These are phyloP conservation scores for Castor canadensis DNA, from an alignment of 2,113 vertebrate species.

Conservation along the genomic window DNA sequence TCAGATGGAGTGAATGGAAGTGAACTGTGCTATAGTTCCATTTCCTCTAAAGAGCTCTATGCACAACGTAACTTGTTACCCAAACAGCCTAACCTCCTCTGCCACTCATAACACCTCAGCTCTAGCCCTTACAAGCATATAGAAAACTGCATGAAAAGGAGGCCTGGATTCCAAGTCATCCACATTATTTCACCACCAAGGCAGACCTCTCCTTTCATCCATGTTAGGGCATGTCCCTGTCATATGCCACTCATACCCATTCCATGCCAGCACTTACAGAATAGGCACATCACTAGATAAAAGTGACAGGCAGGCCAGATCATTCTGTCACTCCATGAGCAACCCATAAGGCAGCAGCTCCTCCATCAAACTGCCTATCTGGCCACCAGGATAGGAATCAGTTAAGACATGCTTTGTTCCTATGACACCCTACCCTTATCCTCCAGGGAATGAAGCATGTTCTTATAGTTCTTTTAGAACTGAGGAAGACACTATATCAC, in stretches of 20 bases:
- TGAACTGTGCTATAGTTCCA: not conserved
- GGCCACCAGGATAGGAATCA: not conserved
- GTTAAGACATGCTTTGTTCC: not conserved
- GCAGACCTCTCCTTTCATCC: not conserved
- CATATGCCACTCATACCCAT: not conserved
- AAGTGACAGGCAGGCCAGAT: not conserved
- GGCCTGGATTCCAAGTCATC: not conserved
- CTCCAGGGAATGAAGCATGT: not conserved
- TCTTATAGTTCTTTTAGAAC: not conserved
- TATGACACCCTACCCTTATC: not conserved
- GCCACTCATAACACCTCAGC: not conserved
- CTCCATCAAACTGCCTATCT: not conserved
- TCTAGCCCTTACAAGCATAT: slow-evolving; percentile 8
- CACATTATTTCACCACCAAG: not conserved
- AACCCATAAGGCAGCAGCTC: not conserved
- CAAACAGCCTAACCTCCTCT: not conserved
- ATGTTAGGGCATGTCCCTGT: not conserved
- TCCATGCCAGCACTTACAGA: not conserved
- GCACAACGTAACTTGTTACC: not conserved
- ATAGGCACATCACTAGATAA: not conserved
- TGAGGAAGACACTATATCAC: not conserved
- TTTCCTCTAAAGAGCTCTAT: not conserved
- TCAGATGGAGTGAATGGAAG: not conserved
- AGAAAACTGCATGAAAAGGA: not conserved
- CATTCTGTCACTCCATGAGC: not conserved